phyloP scores from a whole-genome alignment of 2,113 vertebrate species.

The Nestor notabilis region DNA sequence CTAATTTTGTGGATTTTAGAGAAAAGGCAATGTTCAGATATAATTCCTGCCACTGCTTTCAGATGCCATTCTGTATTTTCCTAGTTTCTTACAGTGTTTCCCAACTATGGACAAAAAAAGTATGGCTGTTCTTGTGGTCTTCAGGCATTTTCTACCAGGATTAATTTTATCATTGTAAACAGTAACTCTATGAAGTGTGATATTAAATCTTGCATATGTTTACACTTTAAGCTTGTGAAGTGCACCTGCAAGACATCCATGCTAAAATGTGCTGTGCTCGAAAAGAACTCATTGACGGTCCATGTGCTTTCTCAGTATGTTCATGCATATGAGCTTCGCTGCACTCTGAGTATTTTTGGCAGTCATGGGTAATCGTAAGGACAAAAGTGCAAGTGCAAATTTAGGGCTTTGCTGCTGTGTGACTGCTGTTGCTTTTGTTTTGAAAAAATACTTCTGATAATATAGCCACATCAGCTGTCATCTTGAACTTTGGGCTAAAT shows the following conservation, averaged over 20 bases:
- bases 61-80: neutral
- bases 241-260: neutral
- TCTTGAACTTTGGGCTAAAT: neutral
- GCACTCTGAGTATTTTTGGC: neutral
- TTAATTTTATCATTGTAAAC: neutral
- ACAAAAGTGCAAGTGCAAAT: neutral
- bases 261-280: neutral
- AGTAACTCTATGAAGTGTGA: neutral
- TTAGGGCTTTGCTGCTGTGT: neutral
- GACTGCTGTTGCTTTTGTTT: neutral
- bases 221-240: neutral
- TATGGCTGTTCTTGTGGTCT: neutral
- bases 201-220: neutral
- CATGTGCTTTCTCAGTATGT: neutral
- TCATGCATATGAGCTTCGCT: neutral
- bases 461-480: neutral
- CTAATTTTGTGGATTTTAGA: neutral
- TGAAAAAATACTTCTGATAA: neutral
- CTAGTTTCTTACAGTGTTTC: neutral
- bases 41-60: neutral
- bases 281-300: neutral
- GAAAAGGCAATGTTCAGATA: neutral
- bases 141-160: neutral
- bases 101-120: neutral
- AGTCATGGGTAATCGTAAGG: neutral